Evolutionary conservation across 2,888 invertebrate genomes (phyloP).

Genomic region (Zonitis immaculata): DNA sequence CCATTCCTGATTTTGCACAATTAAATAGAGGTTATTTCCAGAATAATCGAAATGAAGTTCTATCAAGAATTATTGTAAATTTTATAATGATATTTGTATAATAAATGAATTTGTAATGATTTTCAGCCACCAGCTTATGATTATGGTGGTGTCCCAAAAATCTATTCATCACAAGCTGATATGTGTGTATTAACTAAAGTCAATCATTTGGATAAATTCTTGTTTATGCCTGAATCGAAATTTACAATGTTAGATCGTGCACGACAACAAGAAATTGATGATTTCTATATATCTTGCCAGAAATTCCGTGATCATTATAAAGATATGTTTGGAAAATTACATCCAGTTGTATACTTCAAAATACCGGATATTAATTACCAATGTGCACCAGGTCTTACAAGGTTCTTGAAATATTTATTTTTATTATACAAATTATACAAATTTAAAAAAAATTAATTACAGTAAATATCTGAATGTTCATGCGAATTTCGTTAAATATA

Average conservation of each 20-base stretch:
- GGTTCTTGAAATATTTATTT: conserved; percentile 30
- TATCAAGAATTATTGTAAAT: conserved; percentile 46
- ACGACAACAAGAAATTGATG: conserved; percentile 48
- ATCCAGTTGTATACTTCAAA: conserved; percentile 57
- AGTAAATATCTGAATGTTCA: conserved; percentile 57
- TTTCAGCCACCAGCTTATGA: conserved; percentile 46
- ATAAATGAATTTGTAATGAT: conserved; percentile 3
- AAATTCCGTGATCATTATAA: conserved; percentile 59
- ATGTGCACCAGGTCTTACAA: conserved; percentile 55
- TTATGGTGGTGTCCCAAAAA: conserved; percentile 44
- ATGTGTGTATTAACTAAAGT: conserved; percentile 38
- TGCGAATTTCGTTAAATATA: conserved; percentile 56
- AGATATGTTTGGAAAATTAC: conserved; percentile 54
- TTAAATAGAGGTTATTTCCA: conserved; percentile 43
- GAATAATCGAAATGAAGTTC: conserved; percentile 46
- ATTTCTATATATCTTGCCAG: conserved; percentile 53
- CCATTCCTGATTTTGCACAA: background rate
- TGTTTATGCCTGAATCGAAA: conserved; percentile 39
- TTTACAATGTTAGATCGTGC: conserved; percentile 46
- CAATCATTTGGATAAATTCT: conserved; percentile 37
- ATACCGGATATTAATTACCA: conserved; percentile 52
- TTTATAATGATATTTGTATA: conserved; percentile 1
- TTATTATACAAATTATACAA: background rate
- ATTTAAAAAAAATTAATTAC: conserved; percentile 14
- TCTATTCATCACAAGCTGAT: conserved; percentile 45